Percentiles rank a stretch among this genome's conserved stretches.
phyloP scores from a whole-genome alignment of 2,888 invertebrate genomes.

The Arctia plantaginis region DNA sequence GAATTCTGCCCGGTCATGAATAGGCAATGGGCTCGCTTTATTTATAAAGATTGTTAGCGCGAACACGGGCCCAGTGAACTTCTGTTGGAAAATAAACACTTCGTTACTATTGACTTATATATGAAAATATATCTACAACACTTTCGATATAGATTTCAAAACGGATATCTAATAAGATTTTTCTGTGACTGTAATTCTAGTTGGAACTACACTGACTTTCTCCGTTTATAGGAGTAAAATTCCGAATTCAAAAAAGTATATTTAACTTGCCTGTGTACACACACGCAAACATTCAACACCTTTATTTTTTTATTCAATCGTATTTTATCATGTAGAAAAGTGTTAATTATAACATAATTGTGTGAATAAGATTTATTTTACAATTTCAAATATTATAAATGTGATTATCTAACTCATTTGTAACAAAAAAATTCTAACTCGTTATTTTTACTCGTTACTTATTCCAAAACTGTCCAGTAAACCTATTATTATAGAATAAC shows the following conservation, averaged over 20 bases:
- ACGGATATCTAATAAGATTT: neutral
- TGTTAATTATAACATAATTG: neutral
- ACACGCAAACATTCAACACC: neutral
- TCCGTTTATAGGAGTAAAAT: neutral
- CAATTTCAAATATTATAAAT: neutral
- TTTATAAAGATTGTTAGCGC: constrained; percentile 85
- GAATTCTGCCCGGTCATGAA: constrained; percentile 86
- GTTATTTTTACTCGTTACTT: no score
- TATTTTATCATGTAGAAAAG: neutral
- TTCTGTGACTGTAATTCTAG: neutral
- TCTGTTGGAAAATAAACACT: constrained; percentile 77
- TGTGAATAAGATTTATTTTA: neutral
- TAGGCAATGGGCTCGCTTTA: constrained; percentile 86
- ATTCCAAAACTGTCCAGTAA: no score
- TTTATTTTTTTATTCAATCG: neutral
- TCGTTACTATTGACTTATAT: constrained; percentile 63
- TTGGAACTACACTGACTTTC: neutral
- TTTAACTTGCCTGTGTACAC: neutral
- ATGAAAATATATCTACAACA: constrained; percentile 22
- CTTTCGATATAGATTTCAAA: neutral
- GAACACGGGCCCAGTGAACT: constrained; percentile 80
- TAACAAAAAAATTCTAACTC: no score
- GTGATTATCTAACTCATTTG: no score
- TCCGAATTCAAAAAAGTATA: neutral
- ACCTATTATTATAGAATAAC: no score